Evolutionary conservation across 2,888 invertebrate species (phyloP).

Genomic region (Idaea aversata): DNA sequence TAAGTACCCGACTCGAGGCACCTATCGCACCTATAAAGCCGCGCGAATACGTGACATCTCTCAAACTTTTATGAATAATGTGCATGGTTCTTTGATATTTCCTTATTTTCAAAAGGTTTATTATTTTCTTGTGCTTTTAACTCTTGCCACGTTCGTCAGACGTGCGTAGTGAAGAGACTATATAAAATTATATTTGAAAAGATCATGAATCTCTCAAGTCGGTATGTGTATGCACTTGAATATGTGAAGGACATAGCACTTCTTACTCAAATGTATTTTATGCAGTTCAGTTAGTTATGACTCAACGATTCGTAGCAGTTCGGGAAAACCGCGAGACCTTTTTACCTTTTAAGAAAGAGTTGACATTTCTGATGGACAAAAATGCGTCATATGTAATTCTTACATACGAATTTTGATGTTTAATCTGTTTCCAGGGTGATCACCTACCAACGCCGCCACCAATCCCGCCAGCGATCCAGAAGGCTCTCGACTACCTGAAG

Average conservation of each 20-base stretch:
- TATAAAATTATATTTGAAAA: neutral
- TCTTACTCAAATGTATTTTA: neutral
- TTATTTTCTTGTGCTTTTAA: neutral
- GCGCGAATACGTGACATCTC: neutral
- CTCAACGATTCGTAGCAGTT: neutral
- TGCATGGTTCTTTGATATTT: neutral
- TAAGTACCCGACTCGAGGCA: too few species aligned
- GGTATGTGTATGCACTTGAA: neutral
- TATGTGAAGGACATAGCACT: neutral
- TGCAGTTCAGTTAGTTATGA: neutral
- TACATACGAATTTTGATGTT: neutral
- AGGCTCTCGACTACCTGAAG: constrained; percentile 82
- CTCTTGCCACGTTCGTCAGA: constrained; percentile 14
- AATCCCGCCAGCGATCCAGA: constrained; percentile 86
- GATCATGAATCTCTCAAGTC: neutral
- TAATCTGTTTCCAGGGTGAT: constrained; percentile 75
- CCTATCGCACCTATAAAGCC: neutral
- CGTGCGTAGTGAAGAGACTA: constrained; percentile 8
- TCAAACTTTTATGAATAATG: neutral
- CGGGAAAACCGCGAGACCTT: too few species aligned
- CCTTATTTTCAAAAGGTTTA: neutral
- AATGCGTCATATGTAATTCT: neutral
- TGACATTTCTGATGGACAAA: neutral
- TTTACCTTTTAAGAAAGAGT: neutral
- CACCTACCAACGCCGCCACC: constrained; percentile 92